Percentiles rank a stretch among this genome's conserved stretches.
Evolutionary conservation across 1,140 invertebrate species (phyloP).

Genomic region (Dendroctonus ponderosae): DNA sequence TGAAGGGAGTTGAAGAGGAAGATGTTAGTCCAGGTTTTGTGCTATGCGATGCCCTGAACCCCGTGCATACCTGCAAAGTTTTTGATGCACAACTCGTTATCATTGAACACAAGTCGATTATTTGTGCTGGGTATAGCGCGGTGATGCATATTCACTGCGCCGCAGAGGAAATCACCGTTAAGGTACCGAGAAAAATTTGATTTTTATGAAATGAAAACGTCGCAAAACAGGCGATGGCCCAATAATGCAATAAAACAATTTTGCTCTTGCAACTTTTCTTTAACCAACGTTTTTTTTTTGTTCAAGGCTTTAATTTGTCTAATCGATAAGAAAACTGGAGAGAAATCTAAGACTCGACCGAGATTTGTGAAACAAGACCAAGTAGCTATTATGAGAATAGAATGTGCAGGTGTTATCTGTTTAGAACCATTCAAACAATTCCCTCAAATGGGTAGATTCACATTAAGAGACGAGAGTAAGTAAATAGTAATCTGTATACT

Average conservation of each 20-base stretch:
- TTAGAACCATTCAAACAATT: slow-evolving; percentile 98
- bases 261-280: no score
- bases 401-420: slow-evolving; percentile 95
- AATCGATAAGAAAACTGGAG: slow-evolving; percentile 97
- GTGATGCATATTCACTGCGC: slow-evolving; percentile 99
- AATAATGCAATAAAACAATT: no score
- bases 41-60: slow-evolving; percentile 87
- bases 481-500: slow-evolving; percentile 35
- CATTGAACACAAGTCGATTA: slow-evolving; percentile 98
- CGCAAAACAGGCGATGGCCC: neutral
- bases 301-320: slow-evolving; percentile 87
- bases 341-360: slow-evolving; percentile 93
- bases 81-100: slow-evolving; percentile 99
- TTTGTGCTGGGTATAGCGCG: slow-evolving; percentile 97
- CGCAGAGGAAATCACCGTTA: slow-evolving; percentile 96
- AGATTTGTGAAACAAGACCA: slow-evolving; percentile 99
- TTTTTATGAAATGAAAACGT: slow-evolving; percentile 1
- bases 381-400: slow-evolving; percentile 98
- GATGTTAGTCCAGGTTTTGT: slow-evolving; percentile 98
- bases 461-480: slow-evolving; percentile 98
- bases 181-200: slow-evolving; percentile 57
- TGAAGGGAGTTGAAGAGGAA: slow-evolving; percentile 98
- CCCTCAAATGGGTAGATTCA: slow-evolving; percentile 99
- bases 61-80: slow-evolving; percentile 88
- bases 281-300: slow-evolving; percentile 9